phyloP scores from a whole-genome alignment of 2,797 vertebrate genomes.

The Coluber constrictor region DNA sequence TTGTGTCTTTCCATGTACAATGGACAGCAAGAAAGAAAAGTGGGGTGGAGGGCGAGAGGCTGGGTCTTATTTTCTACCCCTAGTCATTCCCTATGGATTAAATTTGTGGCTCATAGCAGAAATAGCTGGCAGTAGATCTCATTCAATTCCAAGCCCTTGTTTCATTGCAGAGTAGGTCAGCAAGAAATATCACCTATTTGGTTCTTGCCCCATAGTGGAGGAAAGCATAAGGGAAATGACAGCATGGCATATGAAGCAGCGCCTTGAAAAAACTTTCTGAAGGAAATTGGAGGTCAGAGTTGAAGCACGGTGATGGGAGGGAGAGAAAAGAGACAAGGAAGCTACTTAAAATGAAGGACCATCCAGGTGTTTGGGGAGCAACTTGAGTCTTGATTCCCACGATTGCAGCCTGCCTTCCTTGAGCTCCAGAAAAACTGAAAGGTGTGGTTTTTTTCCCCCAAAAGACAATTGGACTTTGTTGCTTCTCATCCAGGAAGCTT shows the following conservation, averaged over 20 bases:
- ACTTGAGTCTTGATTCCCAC: background rate
- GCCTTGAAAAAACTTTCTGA: background rate
- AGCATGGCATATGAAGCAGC: background rate
- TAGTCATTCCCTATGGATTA: background rate
- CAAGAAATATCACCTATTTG: too few relatives aligned
- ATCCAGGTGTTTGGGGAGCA: background rate
- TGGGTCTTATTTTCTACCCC: background rate
- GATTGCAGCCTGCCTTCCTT: background rate
- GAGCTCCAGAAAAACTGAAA: background rate
- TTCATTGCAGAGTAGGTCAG: background rate
- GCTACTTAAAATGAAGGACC: too few relatives aligned
- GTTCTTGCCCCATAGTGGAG: too few relatives aligned
- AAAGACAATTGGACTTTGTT: background rate
- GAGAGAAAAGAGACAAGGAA: too few relatives aligned
- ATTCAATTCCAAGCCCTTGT: background rate
- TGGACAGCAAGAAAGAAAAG: background rate
- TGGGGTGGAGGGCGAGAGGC: background rate
- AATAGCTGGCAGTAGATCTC: too few relatives aligned
- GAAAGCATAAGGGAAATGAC: background rate
- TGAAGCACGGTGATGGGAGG: background rate
- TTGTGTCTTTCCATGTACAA: background rate
- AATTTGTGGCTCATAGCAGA: too few relatives aligned
- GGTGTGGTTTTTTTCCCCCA: too few relatives aligned
- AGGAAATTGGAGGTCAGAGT: constrained; percentile 21
- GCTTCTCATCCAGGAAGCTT: background rate